Percentiles rank a stretch among this genome's conserved stretches.
These are phyloP conservation scores for Hippoglossus hippoglossus DNA, from an alignment of 2,797 vertebrate genomes.

Conservation along the genomic window DNA sequence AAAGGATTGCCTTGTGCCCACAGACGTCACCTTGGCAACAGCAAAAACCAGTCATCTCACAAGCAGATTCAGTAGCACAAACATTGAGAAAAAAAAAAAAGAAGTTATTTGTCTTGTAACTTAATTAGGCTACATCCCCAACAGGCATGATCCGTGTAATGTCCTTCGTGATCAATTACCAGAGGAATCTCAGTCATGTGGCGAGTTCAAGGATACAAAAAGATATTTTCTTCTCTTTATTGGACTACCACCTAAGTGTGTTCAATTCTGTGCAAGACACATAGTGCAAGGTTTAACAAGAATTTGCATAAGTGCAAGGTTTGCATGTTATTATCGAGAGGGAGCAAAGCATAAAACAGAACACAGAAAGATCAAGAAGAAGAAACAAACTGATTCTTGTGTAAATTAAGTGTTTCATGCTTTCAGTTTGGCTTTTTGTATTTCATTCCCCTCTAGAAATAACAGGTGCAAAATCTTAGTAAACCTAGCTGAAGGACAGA, in stretches of 20 bases:
- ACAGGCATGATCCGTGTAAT: conserved; percentile 68
- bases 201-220: conserved; percentile 59
- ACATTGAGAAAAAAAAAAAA: conserved; percentile 44
- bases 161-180: conserved; percentile 70
- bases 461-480: conserved; percentile 83
- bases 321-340: conserved; percentile 81
- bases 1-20: conserved; percentile 52
- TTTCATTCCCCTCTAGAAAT: conserved; percentile 80
- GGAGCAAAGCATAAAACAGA: conserved; percentile 66
- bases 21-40: conserved; percentile 73
- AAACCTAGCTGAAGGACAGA: conserved; percentile 81
- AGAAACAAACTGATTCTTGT: conserved; percentile 61
- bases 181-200: conserved; percentile 62
- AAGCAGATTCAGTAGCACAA: conserved; percentile 75
- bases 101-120: conserved; percentile 62
- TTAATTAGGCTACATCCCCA: conserved; percentile 74
- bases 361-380: conserved; percentile 55
- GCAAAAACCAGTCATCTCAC: conserved; percentile 61
- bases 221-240: conserved; percentile 36
- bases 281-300: conserved; percentile 81
- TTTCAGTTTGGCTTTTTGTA: conserved; percentile 76
- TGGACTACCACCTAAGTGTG: conserved; percentile 55
- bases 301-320: conserved; percentile 79
- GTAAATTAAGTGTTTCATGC: conserved; percentile 75
- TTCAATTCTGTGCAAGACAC: conserved; percentile 68